These are phyloP conservation scores for Leucoraja ocellata DNA, from an alignment of 2,797 vertebrate genomes.

Conservation along the genomic window DNA sequence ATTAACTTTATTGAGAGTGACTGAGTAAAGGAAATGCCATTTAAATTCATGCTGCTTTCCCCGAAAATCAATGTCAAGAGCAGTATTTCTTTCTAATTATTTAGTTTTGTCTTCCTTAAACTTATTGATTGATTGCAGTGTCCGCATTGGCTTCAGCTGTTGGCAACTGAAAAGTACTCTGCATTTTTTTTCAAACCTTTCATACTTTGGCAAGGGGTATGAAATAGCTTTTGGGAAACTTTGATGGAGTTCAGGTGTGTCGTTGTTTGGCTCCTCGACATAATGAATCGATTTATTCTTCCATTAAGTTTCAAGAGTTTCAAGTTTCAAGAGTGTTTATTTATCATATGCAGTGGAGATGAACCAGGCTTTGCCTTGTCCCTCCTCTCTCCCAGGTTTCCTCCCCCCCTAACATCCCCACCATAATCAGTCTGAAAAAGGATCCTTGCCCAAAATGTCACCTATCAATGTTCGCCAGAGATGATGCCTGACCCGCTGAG, in stretches of 20 bases:
- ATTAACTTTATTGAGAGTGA: background rate
- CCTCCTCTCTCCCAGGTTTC: too few species aligned
- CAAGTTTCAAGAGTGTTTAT: too few species aligned
- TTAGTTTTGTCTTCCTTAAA: conserved; percentile 11
- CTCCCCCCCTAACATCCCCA: too few species aligned
- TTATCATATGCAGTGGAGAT: too few species aligned
- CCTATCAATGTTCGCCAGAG: too few species aligned
- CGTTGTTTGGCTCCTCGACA: background rate
- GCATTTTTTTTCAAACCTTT: background rate
- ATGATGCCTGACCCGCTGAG: too few species aligned
- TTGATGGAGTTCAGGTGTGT: background rate
- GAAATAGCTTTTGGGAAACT: background rate
- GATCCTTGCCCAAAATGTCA: too few species aligned
- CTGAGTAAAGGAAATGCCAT: background rate
- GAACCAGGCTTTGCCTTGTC: too few species aligned
- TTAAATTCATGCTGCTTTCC: background rate
- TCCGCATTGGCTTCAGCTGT: background rate
- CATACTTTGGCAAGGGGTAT: background rate
- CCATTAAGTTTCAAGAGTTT: too few species aligned
- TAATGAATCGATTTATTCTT: background rate
- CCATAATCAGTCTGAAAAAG: too few species aligned
- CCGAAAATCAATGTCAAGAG: background rate
- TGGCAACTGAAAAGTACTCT: background rate
- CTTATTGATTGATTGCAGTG: background rate
- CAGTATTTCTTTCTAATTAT: too few species aligned